Evolutionary conservation across 1,140 invertebrate species (phyloP), one percentile per base, ranked within the genome.

Genomic region (Odontomachus brunneus): DNA sequence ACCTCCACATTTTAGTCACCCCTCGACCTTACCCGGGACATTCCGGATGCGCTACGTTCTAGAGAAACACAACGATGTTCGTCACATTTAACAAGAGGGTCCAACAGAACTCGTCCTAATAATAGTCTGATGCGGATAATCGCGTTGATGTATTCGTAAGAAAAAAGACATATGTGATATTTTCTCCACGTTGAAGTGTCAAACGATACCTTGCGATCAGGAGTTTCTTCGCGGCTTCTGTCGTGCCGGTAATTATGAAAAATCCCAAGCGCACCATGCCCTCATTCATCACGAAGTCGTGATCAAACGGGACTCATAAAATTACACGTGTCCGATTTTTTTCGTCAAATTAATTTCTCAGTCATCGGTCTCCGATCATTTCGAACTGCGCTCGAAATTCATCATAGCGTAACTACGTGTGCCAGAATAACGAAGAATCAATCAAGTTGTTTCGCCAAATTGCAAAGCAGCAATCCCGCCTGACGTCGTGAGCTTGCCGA

Each of bases 251-350:
- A 57, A 80, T 80, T n/a, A 71, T 80, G 26, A 69, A 33, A 17
- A 57, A 57, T 80, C 33, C 24, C 24, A 12, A 71, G n/a, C 38
- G 9, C 51, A 69, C 51, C 65, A 29, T 71, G 22, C 12, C 44
- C 38, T 71, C 69, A 57, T 24, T 71, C 69, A 80, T 80, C 69
- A 29, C 33, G n/a, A 71, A 22, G 9, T 44, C 38, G 38, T 7
- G 38, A 11, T 44, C 38, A 44, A 44, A 44, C 38, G 38, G 9
- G 9, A 44, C 38, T 44, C 38, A 33, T 33, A 33, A 5, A 2
- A 33, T 33, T 33, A 33, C 38, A 44, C 9, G 38, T 11, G 38
- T 11, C 38, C 38, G 38, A 44, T 44, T 0, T 44, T 33, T 44
- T 44, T 44, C 38, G 38, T 11, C 38, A 44, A 11, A 44, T 11